These are phyloP conservation scores for Leptinotarsa rubiginosa DNA, from an alignment of 2,888 invertebrate genomes.

Conservation along the genomic window DNA sequence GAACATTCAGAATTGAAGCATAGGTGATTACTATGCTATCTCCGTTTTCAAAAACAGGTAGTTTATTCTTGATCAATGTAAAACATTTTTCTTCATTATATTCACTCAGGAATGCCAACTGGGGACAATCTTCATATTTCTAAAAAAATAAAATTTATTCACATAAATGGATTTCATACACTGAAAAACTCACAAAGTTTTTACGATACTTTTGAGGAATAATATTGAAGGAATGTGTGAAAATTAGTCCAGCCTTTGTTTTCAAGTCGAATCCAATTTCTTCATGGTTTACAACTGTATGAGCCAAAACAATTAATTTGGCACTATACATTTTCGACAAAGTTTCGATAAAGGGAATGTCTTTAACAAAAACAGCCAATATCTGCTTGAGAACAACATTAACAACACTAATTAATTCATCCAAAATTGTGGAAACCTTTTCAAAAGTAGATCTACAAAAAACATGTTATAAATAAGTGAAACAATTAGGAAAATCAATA, in stretches of 20 bases:
- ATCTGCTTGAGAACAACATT: constrained; percentile 51
- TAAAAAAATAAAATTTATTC: constrained; percentile 38
- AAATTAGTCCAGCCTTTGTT: constrained; percentile 72
- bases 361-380: constrained; percentile 48
- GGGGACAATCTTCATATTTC: constrained; percentile 49
- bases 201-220: constrained; percentile 53
- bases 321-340: constrained; percentile 46
- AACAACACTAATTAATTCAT: constrained; percentile 47
- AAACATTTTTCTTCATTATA: constrained; percentile 44
- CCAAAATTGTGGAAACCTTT: constrained; percentile 34
- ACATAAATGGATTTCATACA: neutral
- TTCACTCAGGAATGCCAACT: constrained; percentile 50
- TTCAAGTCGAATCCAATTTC: constrained; percentile 76
- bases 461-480: neutral
- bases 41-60: constrained; percentile 36
- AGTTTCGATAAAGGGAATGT: constrained; percentile 41
- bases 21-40: constrained; percentile 53
- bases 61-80: constrained; percentile 35
- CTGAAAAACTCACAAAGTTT: constrained; percentile 48
- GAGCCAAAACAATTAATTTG: constrained; percentile 50
- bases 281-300: constrained; percentile 60
- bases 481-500: no score
- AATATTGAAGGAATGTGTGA: constrained; percentile 67
- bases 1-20: constrained; percentile 51
- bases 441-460: constrained; percentile 37